Evolutionary conservation across 2,888 invertebrate genomes (phyloP), one percentile per base, ranked within the genome.

Genomic region (Ptilodon capucinus): DNA sequence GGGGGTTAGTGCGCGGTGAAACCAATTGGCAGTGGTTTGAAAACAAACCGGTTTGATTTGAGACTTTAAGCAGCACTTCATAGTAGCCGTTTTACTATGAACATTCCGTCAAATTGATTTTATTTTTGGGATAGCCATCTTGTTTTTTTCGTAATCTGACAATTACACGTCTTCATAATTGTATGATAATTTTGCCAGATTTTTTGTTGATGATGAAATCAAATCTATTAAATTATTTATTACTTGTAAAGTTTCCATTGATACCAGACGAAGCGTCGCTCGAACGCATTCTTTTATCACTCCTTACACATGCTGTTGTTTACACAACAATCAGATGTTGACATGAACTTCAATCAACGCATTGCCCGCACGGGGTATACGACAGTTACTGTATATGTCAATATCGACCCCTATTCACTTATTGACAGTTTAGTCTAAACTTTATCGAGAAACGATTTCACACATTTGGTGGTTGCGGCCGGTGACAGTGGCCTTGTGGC

Each of bases 291-390:
- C 34, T 38, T 38, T 36, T 16, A 38, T 38, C 46, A 38, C 17
- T 49, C 21, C 30, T 13, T 35, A 13, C 35, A 44, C 34, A 13
- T 25, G 45, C 46, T 44, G 4, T 5, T 35, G 11, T 35, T 35
- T 21, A 39, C 39, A 13, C 4, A 42, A 34, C 36, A 44, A 38
- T 48, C 11, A 50, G 8, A 45, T 70, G 59, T 70, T 64, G 63
- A 60, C 60, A 57, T 68, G 66, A 69, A 71, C 68, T 71, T 65
- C 59, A 66, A 64, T 58, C 59, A 53, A 53, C 46, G 61, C 50
- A 56, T 54, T 52, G 47, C 40, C 53, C 50, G 51, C 49, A 42
- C 51, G 41, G 46, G 42, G 36, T 32, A 41, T 34, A 28, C 56
- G 54, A 58, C 53, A 49, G 57, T 39, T 41, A 38, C 38, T 34